A percentile compares a stretch with the other conserved stretches of the same genome.
phyloP scores from a whole-genome alignment of 2,113 vertebrate species.

The Platysternon megacephalum region DNA sequence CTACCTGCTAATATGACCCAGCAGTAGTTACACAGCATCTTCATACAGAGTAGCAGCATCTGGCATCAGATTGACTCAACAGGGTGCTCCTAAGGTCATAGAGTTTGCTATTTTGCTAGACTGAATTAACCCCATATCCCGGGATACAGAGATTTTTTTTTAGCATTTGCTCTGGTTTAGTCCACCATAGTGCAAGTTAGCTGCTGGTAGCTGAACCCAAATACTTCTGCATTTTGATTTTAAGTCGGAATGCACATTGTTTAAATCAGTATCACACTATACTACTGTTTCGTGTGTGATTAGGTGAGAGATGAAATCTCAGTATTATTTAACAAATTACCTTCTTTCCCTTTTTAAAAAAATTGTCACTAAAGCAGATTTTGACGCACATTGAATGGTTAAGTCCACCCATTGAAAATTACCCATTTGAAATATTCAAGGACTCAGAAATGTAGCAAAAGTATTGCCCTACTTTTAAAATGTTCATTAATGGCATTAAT shows the following conservation, averaged over 20 bases:
- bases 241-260: neutral
- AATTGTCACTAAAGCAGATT: neutral
- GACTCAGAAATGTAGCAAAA: constrained; percentile 33
- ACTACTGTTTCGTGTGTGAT: neutral
- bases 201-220: neutral
- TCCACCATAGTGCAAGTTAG: neutral
- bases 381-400: neutral
- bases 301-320: neutral
- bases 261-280: neutral
- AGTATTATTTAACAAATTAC: neutral
- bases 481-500: neutral
- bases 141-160: accelerated
- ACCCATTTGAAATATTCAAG: constrained; percentile 25
- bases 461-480: constrained; percentile 24
- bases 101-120: accelerated
- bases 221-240: accelerated
- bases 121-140: neutral
- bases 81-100: neutral
- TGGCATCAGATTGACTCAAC: accelerated
- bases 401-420: constrained; percentile 12
- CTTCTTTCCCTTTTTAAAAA: neutral
- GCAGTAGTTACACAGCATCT: neutral
- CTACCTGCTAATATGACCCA: neutral
- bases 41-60: neutral
- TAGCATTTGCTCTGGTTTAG: neutral